Conservation (phyloP, 2,888 invertebrate genomes). For the Autographa pulchrina region DNA sequence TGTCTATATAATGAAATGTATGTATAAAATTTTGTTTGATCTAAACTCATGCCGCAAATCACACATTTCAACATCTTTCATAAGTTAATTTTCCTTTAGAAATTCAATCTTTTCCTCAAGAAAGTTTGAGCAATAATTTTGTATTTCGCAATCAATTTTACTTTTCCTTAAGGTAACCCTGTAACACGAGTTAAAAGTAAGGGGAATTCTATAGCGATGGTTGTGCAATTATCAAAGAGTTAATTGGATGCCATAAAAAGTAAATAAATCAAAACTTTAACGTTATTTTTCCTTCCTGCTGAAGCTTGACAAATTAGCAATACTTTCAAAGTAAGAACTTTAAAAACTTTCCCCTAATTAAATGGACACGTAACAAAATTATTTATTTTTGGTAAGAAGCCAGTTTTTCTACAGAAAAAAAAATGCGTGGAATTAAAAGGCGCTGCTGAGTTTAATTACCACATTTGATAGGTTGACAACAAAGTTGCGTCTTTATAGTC, state of each 20-base stretch:
- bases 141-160: slow-evolving; percentile 45
- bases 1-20: no score
- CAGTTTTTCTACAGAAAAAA: no score
- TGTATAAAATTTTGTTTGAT: no score
- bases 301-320: slow-evolving; percentile 24
- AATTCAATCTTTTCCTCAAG: not conserved
- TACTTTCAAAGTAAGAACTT: no score
- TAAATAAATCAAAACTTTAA: slow-evolving; percentile 10
- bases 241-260: slow-evolving; percentile 3
- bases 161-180: slow-evolving; percentile 25
- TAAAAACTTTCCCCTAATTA: no score
- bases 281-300: not conserved
- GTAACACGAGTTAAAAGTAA: slow-evolving; percentile 27
- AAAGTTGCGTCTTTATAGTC: no score
- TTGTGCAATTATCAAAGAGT: slow-evolving; percentile 13
- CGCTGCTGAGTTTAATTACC: no score
- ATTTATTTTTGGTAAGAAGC: no score
- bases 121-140: slow-evolving; percentile 21
- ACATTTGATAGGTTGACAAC: no score
- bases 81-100: not conserved
- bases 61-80: not conserved
- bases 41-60: not conserved
- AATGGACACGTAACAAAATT: no score
- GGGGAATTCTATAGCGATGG: slow-evolving; percentile 24
- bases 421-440: no score